phyloP scores from a whole-genome alignment of 2,797 vertebrate genomes.

The Lateolabrax maculatus region DNA sequence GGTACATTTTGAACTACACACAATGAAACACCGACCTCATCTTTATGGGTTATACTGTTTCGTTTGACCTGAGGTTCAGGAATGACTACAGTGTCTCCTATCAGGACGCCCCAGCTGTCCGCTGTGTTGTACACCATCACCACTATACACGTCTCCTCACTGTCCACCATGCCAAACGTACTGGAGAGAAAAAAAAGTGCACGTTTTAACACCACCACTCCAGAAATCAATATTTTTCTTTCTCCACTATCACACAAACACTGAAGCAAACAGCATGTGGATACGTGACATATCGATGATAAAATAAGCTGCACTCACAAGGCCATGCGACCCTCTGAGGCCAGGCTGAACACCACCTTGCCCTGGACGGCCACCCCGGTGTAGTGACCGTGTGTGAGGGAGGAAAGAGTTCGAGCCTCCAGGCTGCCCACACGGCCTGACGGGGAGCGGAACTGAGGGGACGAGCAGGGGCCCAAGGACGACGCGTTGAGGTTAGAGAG shows the following conservation, averaged over 20 bases:
- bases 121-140: conserved; percentile 95
- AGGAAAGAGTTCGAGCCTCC: conserved; percentile 81
- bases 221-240: not conserved
- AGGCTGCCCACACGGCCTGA: conserved; percentile 86
- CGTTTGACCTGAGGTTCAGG: conserved; percentile 91
- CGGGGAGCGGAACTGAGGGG: conserved; percentile 87
- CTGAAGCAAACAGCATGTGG: not conserved
- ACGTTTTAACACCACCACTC: not conserved
- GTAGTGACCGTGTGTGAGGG: conserved; percentile 86
- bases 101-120: conserved; percentile 93
- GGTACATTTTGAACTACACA: not conserved
- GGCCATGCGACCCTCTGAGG: conserved; percentile 90
- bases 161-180: conserved; percentile 91
- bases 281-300: too few species aligned
- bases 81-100: conserved; percentile 92
- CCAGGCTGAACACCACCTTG: conserved; percentile 94
- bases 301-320: conserved; percentile 86
- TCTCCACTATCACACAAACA: not conserved
- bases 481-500: conserved; percentile 87
- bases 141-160: conserved; percentile 89
- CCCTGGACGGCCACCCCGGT: conserved; percentile 87
- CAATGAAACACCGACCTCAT: conserved; percentile 84
- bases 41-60: conserved; percentile 89
- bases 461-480: conserved; percentile 88
- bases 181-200: conserved; percentile 68